phyloP scores from a whole-genome alignment of 2,113 vertebrate genomes.

The Jacana jacana region DNA sequence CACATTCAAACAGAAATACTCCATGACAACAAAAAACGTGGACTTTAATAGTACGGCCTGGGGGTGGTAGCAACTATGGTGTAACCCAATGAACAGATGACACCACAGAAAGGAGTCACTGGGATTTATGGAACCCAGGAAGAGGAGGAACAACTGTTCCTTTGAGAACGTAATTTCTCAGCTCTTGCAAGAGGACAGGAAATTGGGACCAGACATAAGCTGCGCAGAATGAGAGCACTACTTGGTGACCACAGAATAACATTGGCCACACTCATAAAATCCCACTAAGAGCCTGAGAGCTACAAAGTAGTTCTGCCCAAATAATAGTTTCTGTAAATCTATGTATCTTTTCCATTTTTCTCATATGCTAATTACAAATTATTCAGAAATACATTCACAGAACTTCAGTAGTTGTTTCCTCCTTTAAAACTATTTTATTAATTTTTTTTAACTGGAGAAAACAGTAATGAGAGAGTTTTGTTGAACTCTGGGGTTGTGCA shows the following conservation, averaged over 20 bases:
- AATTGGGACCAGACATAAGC: not conserved
- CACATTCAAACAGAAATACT: not conserved
- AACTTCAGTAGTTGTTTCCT: not conserved
- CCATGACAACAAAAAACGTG: not conserved
- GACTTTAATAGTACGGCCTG: not conserved
- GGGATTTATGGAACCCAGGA: not conserved
- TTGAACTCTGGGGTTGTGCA: not conserved
- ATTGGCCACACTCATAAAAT: not conserved
- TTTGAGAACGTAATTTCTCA: not conserved
- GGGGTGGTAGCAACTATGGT: not conserved
- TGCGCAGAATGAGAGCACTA: not conserved
- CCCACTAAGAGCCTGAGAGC: not conserved
- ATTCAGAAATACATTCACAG: not conserved
- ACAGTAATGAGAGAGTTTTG: not conserved
- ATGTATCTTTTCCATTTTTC: not conserved
- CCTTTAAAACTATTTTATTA: not conserved
- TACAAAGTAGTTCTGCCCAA: not conserved
- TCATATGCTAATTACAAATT: not conserved
- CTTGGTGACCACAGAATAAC: not conserved
- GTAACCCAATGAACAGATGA: not conserved
- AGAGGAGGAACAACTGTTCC: not conserved
- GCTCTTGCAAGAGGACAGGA: not conserved
- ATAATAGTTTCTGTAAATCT: not conserved
- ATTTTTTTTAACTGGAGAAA: not conserved
- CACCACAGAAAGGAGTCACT: not conserved